Percentiles rank a stretch among this genome's conserved stretches.
These are phyloP conservation scores for Spatulosminthurus flaviceps DNA, from an alignment of 2,888 invertebrate species.

Conservation along the genomic window DNA sequence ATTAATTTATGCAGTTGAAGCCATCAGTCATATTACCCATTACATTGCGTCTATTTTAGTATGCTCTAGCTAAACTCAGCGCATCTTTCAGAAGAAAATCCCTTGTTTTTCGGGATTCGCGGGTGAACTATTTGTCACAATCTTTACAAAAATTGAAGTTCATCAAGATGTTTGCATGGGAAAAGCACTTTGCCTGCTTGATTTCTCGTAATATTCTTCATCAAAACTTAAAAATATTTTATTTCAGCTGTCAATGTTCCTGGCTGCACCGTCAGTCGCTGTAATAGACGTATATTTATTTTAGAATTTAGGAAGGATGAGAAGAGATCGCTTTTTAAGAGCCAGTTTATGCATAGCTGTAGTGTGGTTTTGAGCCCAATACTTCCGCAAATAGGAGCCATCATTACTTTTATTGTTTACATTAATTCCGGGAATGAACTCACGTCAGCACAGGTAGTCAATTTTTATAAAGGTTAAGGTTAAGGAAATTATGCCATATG, in stretches of 20 bases:
- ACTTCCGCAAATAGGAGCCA: conserved; percentile 72
- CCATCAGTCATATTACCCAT: no score
- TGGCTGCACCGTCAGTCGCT: no score
- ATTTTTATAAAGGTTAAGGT: background rate
- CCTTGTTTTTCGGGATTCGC: conserved; percentile 66
- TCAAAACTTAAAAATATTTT: no score
- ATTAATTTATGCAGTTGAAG: no score
- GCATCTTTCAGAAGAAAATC: conserved; percentile 66
- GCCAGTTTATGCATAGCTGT: conserved; percentile 72
- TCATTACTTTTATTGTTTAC: conserved; percentile 72
- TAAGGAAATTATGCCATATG: no score
- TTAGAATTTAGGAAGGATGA: conserved; percentile 69
- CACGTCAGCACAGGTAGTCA: conserved; percentile 71
- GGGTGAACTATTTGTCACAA: conserved; percentile 71
- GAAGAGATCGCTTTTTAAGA: conserved; percentile 69
- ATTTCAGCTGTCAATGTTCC: no score
- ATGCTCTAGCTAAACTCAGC: conserved; percentile 67
- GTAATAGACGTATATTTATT: no score
- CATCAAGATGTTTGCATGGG: conserved; percentile 76
- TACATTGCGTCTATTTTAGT: conserved; percentile 65
- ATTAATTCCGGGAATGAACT: conserved; percentile 71
- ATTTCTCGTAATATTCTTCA: conserved; percentile 65
- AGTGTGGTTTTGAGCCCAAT: conserved; percentile 72
- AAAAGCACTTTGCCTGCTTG: conserved; percentile 70
- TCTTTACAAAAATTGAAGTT: conserved; percentile 71